phyloP scores from a whole-genome alignment of 2,113 vertebrate genomes.

The Hydrolagus affinis region DNA sequence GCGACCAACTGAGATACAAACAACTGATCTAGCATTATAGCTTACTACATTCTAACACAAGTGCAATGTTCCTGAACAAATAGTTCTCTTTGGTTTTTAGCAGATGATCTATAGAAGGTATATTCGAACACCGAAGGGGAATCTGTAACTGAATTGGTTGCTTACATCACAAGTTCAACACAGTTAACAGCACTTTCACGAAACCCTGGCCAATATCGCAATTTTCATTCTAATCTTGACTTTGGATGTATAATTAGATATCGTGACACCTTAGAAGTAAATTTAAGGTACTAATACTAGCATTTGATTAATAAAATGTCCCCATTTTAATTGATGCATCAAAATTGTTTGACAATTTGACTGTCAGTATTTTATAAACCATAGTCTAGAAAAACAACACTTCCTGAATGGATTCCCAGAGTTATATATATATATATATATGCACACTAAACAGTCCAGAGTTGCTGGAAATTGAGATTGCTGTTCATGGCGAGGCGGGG shows the following conservation, averaged over 20 bases:
- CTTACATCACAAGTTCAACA: background rate
- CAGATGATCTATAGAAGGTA: background rate
- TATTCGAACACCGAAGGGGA: slow-evolving; percentile 23
- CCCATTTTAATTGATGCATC: background rate
- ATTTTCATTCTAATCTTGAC: background rate
- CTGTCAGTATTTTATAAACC: background rate
- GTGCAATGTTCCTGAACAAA: slow-evolving; percentile 29
- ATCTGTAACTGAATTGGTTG: slow-evolving; percentile 11
- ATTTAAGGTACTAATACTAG: background rate
- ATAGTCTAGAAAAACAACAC: background rate
- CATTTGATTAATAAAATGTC: background rate
- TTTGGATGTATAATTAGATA: background rate
- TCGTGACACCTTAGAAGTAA: background rate
- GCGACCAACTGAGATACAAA: background rate
- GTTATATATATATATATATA: background rate
- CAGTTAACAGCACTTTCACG: background rate
- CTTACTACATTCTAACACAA: background rate
- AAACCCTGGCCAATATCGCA: background rate
- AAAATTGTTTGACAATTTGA: background rate
- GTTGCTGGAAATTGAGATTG: background rate
- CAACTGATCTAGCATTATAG: background rate
- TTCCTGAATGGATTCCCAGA: background rate
- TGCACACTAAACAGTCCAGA: background rate
- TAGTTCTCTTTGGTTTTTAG: slow-evolving; percentile 32
- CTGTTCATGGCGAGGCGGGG: background rate